Evolutionary conservation across 2,797 vertebrate species (phyloP).

Genomic region (Tachyglossus aculeatus): DNA sequence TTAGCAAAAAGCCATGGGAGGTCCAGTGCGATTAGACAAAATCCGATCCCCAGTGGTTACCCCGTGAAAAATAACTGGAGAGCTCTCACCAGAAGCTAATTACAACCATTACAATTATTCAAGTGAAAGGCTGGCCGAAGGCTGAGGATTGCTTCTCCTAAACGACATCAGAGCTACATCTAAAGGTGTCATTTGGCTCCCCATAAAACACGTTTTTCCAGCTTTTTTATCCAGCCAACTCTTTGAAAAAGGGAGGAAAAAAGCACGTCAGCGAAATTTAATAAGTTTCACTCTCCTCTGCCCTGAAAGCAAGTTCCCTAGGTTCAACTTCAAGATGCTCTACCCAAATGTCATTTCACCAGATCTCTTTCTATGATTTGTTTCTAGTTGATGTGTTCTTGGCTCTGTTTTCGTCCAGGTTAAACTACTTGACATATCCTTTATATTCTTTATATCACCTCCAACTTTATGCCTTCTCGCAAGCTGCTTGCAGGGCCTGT

Average conservation of each 20-base stretch:
- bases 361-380: no score
- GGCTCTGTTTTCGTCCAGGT: no score
- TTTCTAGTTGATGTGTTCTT: no score
- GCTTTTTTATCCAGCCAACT: slow-evolving; percentile 19
- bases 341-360: no score
- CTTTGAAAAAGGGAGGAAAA: background rate
- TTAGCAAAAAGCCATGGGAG: background rate
- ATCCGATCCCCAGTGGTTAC: background rate
- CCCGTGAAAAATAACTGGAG: background rate
- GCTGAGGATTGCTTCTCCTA: background rate
- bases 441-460: no score
- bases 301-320: no score
- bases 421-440: no score
- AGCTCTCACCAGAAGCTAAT: background rate
- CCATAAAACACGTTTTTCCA: background rate
- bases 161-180: slow-evolving; percentile 1
- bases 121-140: background rate
- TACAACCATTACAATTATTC: background rate
- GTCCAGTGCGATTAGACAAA: background rate
- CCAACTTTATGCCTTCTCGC: no score
- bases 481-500: no score
- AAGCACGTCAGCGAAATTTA: slow-evolving; percentile 7
- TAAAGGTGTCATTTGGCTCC: slow-evolving; percentile 14
- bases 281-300: no score
- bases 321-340: no score